A percentile compares a stretch with the other conserved stretches of the same genome.
These are phyloP conservation scores for Drosophila neocordata DNA, from an alignment of 1,140 invertebrate genomes.

Conservation along the genomic window DNA sequence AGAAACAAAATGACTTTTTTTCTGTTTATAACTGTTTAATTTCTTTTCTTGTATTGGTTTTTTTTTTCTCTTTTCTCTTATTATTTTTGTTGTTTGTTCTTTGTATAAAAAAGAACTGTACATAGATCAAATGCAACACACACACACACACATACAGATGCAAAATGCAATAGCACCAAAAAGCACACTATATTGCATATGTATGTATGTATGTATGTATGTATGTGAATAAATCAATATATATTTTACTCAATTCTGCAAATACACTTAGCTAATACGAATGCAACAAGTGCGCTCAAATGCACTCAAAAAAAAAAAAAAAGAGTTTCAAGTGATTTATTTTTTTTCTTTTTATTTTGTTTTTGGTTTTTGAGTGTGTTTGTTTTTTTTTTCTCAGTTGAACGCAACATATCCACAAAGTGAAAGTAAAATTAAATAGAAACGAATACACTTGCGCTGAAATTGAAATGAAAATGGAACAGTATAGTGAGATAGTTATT, in stretches of 20 bases:
- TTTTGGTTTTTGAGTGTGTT: conserved; percentile 17
- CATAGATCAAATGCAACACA: conserved; percentile 43
- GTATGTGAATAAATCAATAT: conserved; percentile 72
- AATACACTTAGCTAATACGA: conserved; percentile 29
- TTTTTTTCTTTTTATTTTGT: conserved; percentile 15
- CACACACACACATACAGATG: conserved; percentile 46
- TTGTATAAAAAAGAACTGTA: conserved; percentile 41
- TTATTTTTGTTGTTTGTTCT: not conserved
- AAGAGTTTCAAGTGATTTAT: conserved; percentile 22
- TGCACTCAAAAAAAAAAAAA: not conserved
- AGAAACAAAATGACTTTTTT: not conserved
- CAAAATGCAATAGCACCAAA: conserved; percentile 71
- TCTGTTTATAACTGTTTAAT: conserved; percentile 37
- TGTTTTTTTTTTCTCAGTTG: conserved; percentile 25
- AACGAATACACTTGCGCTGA: not conserved
- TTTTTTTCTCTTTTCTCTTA: conserved; percentile 41
- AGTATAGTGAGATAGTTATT: not conserved
- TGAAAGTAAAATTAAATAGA: conserved; percentile 6
- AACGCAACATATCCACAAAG: conserved; percentile 46
- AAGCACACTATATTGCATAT: not conserved
- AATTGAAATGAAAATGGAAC: conserved; percentile 24
- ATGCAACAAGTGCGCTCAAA: not conserved
- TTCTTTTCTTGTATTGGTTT: too few species aligned
- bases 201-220: not conserved
- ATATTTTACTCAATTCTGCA: conserved; percentile 56